Conservation (phyloP, 2,888 invertebrate genomes). For the Hypomecis punctinalis region DNA sequence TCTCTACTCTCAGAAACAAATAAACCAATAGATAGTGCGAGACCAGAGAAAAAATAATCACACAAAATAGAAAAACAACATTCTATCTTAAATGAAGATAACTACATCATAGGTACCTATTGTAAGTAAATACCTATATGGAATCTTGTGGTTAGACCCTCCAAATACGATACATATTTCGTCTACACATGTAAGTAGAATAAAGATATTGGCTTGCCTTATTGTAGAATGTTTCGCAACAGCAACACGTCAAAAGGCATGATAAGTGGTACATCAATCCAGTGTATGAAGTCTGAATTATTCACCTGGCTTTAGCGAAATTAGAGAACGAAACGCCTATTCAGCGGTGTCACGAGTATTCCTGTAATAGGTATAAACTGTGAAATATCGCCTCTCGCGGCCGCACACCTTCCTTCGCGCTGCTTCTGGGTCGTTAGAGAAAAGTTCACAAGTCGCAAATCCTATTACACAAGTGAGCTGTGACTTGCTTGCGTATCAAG, state of each 20-base stretch:
- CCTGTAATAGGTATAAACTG: conserved; percentile 64
- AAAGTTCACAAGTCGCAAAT: conserved; percentile 16
- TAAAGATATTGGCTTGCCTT: not conserved
- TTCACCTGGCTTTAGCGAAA: conserved; percentile 64
- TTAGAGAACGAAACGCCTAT: conserved; percentile 62
- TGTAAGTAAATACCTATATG: no score
- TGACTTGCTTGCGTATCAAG: no score
- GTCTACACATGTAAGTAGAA: not conserved
- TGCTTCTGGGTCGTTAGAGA: not conserved
- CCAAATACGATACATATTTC: not conserved
- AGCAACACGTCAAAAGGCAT: conserved; percentile 18
- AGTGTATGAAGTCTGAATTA: conserved; percentile 61
- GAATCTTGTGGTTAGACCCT: no score
- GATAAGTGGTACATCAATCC: conserved; percentile 27
- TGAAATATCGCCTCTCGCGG: conserved; percentile 62
- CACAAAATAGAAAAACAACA: not conserved
- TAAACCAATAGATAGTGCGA: no score
- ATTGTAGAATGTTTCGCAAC: conserved; percentile 2
- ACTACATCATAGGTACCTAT: no score
- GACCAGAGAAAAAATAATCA: not conserved
- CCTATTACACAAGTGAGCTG: not conserved
- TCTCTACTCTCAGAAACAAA: no score
- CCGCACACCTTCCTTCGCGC: conserved; percentile 43
- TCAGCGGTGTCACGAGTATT: conserved; percentile 54
- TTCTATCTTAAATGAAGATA: no score